Conservation (phyloP, 2,888 invertebrate genomes). For the Parthenolecanium corni region DNA sequence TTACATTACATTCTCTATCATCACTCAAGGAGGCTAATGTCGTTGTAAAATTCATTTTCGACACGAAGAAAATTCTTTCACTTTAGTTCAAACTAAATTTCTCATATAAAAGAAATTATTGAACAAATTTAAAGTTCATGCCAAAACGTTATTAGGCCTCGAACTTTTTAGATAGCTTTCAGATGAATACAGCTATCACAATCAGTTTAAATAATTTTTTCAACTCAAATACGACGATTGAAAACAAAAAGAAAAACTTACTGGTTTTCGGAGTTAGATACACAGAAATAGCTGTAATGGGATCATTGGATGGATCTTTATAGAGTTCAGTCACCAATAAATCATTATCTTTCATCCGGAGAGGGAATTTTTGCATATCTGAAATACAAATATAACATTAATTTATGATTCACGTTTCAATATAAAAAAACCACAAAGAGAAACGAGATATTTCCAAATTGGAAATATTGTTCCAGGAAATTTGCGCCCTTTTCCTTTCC, state of each 20-base stretch:
- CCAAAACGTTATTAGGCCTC: neutral
- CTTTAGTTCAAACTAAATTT: no score
- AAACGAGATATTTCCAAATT: no score
- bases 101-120: no score
- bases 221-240: neutral
- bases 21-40: no score
- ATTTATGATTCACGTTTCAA: neutral
- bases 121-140: no score
- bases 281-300: slow-evolving; percentile 94
- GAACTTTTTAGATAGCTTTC: neutral
- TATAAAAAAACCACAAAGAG: no score
- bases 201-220: neutral
- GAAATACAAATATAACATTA: slow-evolving; percentile 31
- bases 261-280: slow-evolving; percentile 98
- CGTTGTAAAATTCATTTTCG: no score
- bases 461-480: no score
- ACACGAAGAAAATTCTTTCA: no score
- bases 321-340: slow-evolving; percentile 92
- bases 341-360: slow-evolving; percentile 98
- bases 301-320: slow-evolving; percentile 84
- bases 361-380: slow-evolving; percentile 99
- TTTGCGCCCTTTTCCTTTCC: no score
- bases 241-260: slow-evolving; percentile 44
- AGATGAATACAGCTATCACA: neutral
- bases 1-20: no score